Evolutionary conservation across 1,140 invertebrate species (phyloP).

Genomic region (Drosophila elegans): DNA sequence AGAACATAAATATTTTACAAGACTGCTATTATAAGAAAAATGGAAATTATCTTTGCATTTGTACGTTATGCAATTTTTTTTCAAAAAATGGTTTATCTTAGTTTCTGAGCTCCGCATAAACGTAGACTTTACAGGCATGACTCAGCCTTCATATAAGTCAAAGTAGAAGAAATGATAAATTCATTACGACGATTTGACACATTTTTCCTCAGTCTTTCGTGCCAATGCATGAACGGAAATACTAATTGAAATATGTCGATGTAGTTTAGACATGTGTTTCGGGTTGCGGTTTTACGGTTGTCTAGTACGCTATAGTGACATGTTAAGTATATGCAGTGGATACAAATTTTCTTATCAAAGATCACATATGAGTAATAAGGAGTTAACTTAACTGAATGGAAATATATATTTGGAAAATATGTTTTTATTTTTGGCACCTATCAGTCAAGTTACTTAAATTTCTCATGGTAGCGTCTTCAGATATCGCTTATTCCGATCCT

Average conservation of each 20-base stretch:
- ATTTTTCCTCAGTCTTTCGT: conserved; percentile 35
- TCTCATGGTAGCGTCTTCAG: conserved; percentile 27
- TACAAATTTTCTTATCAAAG: background rate
- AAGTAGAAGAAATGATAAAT: conserved; percentile 18
- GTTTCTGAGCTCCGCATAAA: conserved; percentile 13
- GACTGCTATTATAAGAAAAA: too few relatives aligned
- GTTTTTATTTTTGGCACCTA: too few relatives aligned
- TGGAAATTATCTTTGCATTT: too few relatives aligned
- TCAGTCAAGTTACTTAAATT: too few relatives aligned
- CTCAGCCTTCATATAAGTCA: conserved; percentile 7
- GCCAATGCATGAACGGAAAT: conserved; percentile 62
- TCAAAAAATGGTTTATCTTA: background rate
- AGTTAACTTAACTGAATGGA: too few relatives aligned
- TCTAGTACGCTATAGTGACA: background rate
- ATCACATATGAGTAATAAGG: too few relatives aligned
- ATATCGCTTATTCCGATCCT: conserved; percentile 29
- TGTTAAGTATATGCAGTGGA: background rate
- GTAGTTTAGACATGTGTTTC: conserved; percentile 25
- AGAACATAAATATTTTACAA: too few relatives aligned
- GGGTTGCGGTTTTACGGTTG: conserved; percentile 11
- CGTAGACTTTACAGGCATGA: conserved; percentile 1
- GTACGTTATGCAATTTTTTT: background rate
- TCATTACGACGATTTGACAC: conserved; percentile 29
- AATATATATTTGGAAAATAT: too few relatives aligned
- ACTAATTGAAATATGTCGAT: conserved; percentile 66